Evolutionary conservation across 1,140 invertebrate genomes (phyloP), one percentile per base, ranked within the genome.

Genomic region (Euglossa dilemma): DNA sequence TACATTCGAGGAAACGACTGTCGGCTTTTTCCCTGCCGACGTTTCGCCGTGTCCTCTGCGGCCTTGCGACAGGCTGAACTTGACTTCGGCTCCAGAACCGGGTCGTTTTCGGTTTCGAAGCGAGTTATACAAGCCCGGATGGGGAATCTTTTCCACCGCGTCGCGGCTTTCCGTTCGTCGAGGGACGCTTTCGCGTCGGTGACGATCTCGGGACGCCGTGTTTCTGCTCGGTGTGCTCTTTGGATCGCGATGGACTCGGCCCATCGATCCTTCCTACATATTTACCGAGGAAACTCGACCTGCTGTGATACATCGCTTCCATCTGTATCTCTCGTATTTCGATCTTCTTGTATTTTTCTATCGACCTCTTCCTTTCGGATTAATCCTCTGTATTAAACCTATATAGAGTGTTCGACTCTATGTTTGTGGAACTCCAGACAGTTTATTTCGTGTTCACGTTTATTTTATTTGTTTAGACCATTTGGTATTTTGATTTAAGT

Each of bases 1-100:
- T 50, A 70, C 45, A 70, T 70, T 20, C 67, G 5, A 70, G n/a
- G 28, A 70, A 70, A 28, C 67, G 25, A 70, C 47, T 25, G 12
- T 43, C 36, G 63, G 43, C 11, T 43, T 63, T 43, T 36, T 61
- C 36, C 9, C 43, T 23, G 14, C 43, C 43, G n/a, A 67, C 12
- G 12, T 23, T 66, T 16, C 20, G 64, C 64, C 8, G 23, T 20
- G 12, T 67, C 43, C 9, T 64, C 23, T 28, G 61, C 25, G 61
- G 61, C 28, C 25, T 63, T 63, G 43, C 11, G 20, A 23, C 28
- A n/a, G 11, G 6, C 11, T 12, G 36, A 45, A 25, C 66, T 69
- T n/a, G n/a, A 25, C 36, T n/a, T 43, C 23, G 64, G n/a, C 20
- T 67, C 45, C 0, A 36, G 25, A 12, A 7, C 23, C 12, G 11